Percentiles rank a stretch among this genome's conserved stretches.
phyloP scores from a whole-genome alignment of 1,140 invertebrate species.

The Eupeodes corollae region DNA sequence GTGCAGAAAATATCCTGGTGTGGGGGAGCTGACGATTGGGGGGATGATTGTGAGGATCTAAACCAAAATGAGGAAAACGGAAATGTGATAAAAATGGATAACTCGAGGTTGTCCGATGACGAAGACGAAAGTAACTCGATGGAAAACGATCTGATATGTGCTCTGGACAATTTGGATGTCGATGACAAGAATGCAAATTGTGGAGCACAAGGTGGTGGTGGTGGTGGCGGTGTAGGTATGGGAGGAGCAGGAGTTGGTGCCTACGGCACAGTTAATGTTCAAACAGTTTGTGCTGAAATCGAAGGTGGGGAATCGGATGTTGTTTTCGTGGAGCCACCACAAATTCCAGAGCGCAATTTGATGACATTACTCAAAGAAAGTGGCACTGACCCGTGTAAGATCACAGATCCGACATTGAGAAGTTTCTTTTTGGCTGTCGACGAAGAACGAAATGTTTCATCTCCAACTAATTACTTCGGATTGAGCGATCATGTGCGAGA shows the following conservation, averaged over 20 bases:
- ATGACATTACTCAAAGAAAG: conserved; percentile 45
- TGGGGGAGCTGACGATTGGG: conserved; percentile 61
- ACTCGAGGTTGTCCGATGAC: conserved; percentile 22
- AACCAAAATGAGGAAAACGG: conserved; percentile 49
- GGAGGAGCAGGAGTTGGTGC: conserved; percentile 45
- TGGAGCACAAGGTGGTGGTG: conserved; percentile 25
- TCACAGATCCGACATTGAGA: conserved; percentile 29
- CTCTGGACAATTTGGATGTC: conserved; percentile 38
- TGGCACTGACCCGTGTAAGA: conserved; percentile 21
- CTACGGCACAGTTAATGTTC: conserved; percentile 38
- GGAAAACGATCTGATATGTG: conserved; percentile 39
- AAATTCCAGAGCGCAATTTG: conserved; percentile 49
- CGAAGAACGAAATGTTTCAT: conserved; percentile 38
- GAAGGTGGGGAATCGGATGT: conserved; percentile 57
- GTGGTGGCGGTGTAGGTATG: conserved; percentile 44
- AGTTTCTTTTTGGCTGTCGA: conserved; percentile 49
- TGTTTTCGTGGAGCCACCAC: conserved; percentile 56
- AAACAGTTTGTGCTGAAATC: conserved; percentile 49
- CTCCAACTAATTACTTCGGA: conserved; percentile 18
- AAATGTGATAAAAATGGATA: conserved; percentile 36
- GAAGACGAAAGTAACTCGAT: conserved; percentile 42
- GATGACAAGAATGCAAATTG: conserved; percentile 47
- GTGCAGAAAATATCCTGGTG: conserved; percentile 44
- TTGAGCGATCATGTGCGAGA: conserved; percentile 49
- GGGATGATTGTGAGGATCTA: conserved; percentile 41